Conservation (phyloP, 2,888 invertebrate genomes). For the Drosophila vallismaia region DNA sequence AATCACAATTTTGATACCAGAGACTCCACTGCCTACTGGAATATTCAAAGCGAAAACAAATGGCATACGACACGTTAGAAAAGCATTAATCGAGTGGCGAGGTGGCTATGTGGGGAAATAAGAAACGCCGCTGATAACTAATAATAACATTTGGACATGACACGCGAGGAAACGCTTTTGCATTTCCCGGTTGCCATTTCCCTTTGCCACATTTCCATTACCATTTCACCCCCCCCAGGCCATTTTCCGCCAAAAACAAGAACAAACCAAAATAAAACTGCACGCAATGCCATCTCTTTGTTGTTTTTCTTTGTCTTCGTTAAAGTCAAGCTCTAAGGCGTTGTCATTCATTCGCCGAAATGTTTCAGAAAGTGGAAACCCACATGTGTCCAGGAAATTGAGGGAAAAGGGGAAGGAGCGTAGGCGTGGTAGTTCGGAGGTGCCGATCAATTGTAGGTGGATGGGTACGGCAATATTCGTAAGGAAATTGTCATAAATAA, state of each 20-base stretch:
- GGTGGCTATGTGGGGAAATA: constrained; percentile 44
- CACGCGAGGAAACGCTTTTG: constrained; percentile 71
- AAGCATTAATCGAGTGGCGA: constrained; percentile 59
- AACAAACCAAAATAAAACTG: constrained; percentile 17
- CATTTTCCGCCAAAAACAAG: constrained; percentile 23
- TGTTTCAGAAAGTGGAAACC: constrained; percentile 39
- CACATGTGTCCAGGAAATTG: constrained; percentile 22
- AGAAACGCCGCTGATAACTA: constrained; percentile 62
- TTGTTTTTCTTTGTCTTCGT: constrained; percentile 21
- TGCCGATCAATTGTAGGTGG: constrained; percentile 41
- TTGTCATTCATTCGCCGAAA: constrained; percentile 43
- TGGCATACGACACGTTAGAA: constrained; percentile 61
- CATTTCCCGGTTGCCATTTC: constrained; percentile 50
- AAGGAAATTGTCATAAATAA: constrained; percentile 65
- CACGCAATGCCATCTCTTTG: constrained; percentile 52
- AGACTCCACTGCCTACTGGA: constrained; percentile 49
- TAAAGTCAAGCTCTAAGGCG: constrained; percentile 59
- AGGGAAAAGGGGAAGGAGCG: background rate
- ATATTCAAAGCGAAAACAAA: constrained; percentile 58
- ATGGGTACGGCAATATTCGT: constrained; percentile 30
- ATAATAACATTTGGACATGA: constrained; percentile 69
- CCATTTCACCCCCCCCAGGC: constrained; percentile 16
- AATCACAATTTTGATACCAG: constrained; percentile 49
- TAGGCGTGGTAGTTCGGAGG: constrained; percentile 15
- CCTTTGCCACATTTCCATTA: constrained; percentile 9